A percentile compares a stretch with the other conserved stretches of the same genome.
phyloP scores from a whole-genome alignment of 2,113 vertebrate species.

The Tragelaphus strepsiceros region DNA sequence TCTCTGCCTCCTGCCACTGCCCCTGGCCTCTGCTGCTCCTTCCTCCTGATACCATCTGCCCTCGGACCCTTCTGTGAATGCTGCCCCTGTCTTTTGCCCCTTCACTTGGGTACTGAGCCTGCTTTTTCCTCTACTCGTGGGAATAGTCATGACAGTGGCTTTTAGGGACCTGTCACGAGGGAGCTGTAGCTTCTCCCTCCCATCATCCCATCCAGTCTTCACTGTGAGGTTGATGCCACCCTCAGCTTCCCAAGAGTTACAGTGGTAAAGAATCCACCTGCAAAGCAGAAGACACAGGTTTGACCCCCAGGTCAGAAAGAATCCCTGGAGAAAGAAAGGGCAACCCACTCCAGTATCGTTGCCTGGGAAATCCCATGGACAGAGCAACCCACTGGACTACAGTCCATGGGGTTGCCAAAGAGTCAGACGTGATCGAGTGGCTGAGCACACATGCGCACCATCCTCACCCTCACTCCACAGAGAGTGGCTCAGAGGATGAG shows the following conservation, averaged over 20 bases:
- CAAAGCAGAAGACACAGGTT: background rate
- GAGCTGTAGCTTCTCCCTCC: background rate
- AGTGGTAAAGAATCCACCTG: background rate
- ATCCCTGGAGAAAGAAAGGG: background rate
- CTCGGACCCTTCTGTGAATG: rapidly evolving
- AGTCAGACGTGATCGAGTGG: background rate
- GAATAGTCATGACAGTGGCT: background rate
- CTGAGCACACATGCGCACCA: rapidly evolving
- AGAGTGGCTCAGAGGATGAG: background rate
- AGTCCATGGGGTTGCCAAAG: background rate
- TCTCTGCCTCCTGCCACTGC: rapidly evolving
- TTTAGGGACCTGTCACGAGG: too few species aligned
- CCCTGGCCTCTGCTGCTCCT: background rate
- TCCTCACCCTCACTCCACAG: rapidly evolving
- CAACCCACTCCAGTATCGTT: background rate
- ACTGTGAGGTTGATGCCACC: rapidly evolving
- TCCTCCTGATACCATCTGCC: background rate
- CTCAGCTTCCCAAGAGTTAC: background rate
- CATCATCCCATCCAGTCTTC: background rate
- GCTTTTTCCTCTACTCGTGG: background rate
- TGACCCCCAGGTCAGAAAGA: background rate
- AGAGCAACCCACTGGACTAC: background rate
- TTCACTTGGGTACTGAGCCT: background rate
- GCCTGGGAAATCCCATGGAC: background rate
- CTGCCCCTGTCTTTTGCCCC: too few species aligned